A percentile compares a stretch with the other conserved stretches of the same genome.
Conservation (phyloP, 2,113 vertebrate genomes). For the Podiceps cristatus region DNA sequence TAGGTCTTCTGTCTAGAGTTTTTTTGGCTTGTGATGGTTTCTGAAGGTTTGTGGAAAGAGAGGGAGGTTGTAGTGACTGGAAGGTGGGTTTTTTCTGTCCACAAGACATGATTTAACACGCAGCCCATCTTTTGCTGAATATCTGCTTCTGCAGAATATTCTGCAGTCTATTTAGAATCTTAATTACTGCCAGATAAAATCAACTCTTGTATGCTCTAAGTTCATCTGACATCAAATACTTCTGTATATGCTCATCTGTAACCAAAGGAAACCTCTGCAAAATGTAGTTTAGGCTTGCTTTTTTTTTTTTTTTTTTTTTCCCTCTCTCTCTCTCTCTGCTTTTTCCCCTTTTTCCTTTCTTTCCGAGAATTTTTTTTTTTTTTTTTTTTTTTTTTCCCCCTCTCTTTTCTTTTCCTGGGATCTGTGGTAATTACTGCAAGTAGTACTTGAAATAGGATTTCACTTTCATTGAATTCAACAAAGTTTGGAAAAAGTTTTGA, state of each 20-base stretch:
- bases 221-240: background rate
- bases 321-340: too few relatives aligned
- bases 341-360: too few relatives aligned
- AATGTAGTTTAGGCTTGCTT: background rate
- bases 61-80: background rate
- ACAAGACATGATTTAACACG: background rate
- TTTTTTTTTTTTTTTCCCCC: too few relatives aligned
- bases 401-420: background rate
- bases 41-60: background rate
- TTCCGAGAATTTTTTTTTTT: too few relatives aligned
- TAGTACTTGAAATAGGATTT: slow-evolving; percentile 12
- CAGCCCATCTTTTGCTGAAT: background rate
- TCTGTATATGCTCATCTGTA: background rate
- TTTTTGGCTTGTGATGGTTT: background rate
- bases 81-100: background rate
- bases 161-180: background rate
- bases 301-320: too few relatives aligned
- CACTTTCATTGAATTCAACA: slow-evolving; percentile 8
- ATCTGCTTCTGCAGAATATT: background rate
- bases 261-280: background rate
- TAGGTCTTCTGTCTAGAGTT: background rate
- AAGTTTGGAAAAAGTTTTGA: background rate
- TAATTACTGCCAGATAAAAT: background rate
- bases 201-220: background rate
- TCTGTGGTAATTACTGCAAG: background rate